These are phyloP conservation scores for Chiloscyllium plagiosum DNA, from an alignment of 2,113 vertebrate genomes.

Conservation along the genomic window DNA sequence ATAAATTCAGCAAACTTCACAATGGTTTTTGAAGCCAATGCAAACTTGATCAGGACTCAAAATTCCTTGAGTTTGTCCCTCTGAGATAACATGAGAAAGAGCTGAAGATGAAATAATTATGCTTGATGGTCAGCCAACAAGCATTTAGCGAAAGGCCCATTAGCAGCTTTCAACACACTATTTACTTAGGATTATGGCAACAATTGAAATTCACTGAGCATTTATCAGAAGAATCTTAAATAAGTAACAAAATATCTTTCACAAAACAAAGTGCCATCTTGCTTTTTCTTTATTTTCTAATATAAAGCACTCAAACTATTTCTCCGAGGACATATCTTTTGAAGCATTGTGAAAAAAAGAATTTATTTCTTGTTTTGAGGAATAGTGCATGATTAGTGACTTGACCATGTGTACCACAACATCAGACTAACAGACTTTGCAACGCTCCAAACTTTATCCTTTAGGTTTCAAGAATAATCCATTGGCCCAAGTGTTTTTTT, in stretches of 20 bases:
- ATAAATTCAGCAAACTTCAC: background rate
- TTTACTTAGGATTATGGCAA: background rate
- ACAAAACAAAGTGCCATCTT: background rate
- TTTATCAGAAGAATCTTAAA: background rate
- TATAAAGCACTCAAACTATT: background rate
- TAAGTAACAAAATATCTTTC: background rate
- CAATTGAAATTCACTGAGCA: slow-evolving; percentile 1
- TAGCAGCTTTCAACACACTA: background rate
- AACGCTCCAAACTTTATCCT: no score
- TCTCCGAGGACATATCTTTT: no score
- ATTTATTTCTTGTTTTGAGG: no score
- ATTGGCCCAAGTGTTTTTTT: no score
- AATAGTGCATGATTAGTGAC: no score
- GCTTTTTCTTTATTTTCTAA: background rate
- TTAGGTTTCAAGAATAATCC: no score
- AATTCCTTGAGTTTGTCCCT: background rate
- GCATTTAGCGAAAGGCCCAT: background rate
- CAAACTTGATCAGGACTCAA: background rate
- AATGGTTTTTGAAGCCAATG: background rate
- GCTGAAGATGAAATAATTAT: background rate
- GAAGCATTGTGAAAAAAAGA: no score
- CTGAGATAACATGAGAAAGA: background rate
- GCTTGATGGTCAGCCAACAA: slow-evolving; percentile 15
- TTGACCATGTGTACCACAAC: no score
- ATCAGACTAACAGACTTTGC: no score